phyloP scores from a whole-genome alignment of 2,113 vertebrate genomes.

The Gallinago jamesoni region DNA sequence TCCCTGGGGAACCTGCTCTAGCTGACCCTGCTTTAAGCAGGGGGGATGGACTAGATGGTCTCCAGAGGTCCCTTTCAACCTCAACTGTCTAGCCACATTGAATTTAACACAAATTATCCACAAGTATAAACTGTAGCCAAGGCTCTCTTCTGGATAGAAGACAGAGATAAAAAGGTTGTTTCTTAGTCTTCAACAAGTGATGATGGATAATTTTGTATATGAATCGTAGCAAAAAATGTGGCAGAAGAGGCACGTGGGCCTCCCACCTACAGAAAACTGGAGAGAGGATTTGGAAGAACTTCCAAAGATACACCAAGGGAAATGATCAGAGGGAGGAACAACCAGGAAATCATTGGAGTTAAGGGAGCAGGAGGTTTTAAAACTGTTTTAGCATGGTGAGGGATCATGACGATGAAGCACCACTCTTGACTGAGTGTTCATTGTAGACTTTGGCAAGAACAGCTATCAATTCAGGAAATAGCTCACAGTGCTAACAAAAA shows the following conservation, averaged over 20 bases:
- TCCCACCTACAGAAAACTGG: neutral
- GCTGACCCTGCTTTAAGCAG: neutral
- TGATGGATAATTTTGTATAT: neutral
- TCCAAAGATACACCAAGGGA: neutral
- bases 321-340: neutral
- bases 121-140: neutral
- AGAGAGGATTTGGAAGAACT: neutral
- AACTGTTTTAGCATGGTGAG: neutral
- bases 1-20: neutral
- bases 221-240: neutral
- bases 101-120: neutral
- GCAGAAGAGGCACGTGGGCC: neutral
- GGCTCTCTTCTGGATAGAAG: neutral
- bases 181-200: neutral
- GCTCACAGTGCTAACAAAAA: neutral
- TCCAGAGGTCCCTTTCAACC: neutral
- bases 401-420: neutral
- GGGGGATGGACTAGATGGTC: neutral
- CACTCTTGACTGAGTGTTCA: neutral
- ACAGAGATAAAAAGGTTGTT: neutral
- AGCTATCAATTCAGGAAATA: neutral
- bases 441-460: constrained; percentile 17
- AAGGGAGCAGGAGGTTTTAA: neutral
- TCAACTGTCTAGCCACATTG: neutral
- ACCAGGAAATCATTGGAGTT: neutral